Evolutionary conservation across 2,113 vertebrate genomes (phyloP), one percentile per base, ranked within the genome.

Genomic region (Acinonyx jubatus): DNA sequence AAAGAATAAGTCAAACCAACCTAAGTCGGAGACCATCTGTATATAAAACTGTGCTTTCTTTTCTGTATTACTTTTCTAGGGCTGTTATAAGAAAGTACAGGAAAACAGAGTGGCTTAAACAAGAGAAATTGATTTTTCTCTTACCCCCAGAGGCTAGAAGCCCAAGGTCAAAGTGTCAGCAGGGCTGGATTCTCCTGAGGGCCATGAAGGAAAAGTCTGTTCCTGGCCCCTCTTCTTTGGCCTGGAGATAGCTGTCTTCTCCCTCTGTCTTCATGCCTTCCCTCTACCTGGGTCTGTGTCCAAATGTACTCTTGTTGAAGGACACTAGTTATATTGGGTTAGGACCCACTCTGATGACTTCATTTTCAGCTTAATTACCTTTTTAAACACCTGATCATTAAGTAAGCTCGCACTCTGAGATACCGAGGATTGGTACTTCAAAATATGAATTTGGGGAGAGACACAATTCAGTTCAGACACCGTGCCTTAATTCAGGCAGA

Each of bases 131-230:
- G 52, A 38, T 94, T 91, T 91, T 76, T 76, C 6, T 55, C 5
- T 15, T 38, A 23, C 4, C 15, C 48, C 33, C 80, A 21, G 23
- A 84, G 33, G 7, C n/a, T 25, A 27, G 8, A 89, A 48, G 48
- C 33, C 16, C 25, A 50, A 69, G 16, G 21, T 7, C 3, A 55
- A 41, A 13, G 10, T 48, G 13, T 45, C 33, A 52, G 23, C 1
- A 36, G 7, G 3, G 0, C 3, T 92, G 19, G 4, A 25, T 33
- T n/a, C 19, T 88, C 63, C 27, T 61, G 71, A 73, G 9, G 3
- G 0, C 6, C 9, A 0, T 9, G 4, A 38, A 4, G 23, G 25
- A 3, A 36, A 5, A 0, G 21, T 6, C 33, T 76, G 1, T 8
- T 55, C 18, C 3, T 10, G 21, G 18, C 0, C 11, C 33, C 21